Base-by-base conservation (phyloP, 2,113 vertebrate species). In the Meriones unguiculatus region DNA sequence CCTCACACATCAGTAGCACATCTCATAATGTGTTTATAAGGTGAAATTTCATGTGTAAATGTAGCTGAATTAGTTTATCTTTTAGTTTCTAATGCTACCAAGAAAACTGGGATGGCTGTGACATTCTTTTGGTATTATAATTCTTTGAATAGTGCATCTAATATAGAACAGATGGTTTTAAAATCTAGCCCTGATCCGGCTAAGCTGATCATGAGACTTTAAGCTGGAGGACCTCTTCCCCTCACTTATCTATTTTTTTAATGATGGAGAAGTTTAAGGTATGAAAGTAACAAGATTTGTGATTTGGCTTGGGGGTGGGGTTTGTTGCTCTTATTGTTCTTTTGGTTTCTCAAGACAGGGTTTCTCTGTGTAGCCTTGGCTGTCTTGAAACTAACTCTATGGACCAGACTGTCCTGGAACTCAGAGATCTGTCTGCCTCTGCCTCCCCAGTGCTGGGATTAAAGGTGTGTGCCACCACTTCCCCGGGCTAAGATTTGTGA, bases 11-110 rank as follows among this genome's bases (percentile, higher is more conserved):
- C 70, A 64, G 54, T 32, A 50, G 70, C 64, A 54, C 17, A 38
- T 77, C n/a, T 89, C 57, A 50, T 62, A 35, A 57, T 57, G 52
- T 38, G 24, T 77, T 93, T 75, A 30, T 70, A 73, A 89, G 13
- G 81, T 85, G 64, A 50, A 76, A 11, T 59, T 86, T 22, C 62
- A 94, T 59, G 30, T 85, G 75, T 85, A 13, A 30, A 35, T 38
- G 18, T 50, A 76, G 72, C 28, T 81, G 89, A 86, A 82, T 54
- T 90, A 46, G 13, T 87, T 67, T 70, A 32, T n/a, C 38, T 81
- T 76, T 81, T 81, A 76, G 80, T 95, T 92, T 94, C 30, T n/a
- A 65, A 52, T 50, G 76, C 50, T 38, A 32, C 52, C 73, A 81
- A 91, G 52, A 93, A 95, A 75, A 73, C 70, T 73, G 46, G n/a